Evolutionary conservation across 2,797 vertebrate species (phyloP).

Genomic region (Hafferia zeledoni): DNA sequence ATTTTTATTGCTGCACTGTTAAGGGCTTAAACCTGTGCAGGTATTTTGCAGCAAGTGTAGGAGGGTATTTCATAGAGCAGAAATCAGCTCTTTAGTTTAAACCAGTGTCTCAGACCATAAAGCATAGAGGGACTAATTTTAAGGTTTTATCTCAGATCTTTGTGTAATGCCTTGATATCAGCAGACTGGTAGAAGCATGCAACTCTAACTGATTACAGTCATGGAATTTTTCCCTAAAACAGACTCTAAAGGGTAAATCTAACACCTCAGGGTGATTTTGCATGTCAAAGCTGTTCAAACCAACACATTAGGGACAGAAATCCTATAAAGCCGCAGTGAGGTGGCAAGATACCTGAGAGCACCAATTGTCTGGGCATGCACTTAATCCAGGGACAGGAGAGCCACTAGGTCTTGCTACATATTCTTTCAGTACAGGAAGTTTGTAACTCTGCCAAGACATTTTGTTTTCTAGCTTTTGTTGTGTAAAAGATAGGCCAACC

Average conservation of each 20-base stretch:
- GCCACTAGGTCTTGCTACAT: background rate
- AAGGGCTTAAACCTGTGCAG: background rate
- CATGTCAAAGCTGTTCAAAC: background rate
- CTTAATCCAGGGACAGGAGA: background rate
- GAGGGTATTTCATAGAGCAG: background rate
- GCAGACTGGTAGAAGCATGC: background rate
- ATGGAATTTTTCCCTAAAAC: background rate
- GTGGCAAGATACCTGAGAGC: background rate
- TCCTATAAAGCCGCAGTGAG: background rate
- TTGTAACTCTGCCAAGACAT: background rate
- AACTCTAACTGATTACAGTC: background rate
- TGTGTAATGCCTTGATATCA: background rate
- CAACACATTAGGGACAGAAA: background rate
- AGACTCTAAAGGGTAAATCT: background rate
- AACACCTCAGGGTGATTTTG: background rate
- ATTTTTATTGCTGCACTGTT: background rate
- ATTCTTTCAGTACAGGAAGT: background rate
- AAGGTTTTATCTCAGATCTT: background rate
- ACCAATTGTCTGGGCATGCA: background rate
- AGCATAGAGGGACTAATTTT: background rate
- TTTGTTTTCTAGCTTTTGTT: background rate
- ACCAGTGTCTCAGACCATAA: background rate
- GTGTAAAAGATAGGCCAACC: background rate
- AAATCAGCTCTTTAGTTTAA: background rate
- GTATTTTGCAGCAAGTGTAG: background rate